Base-by-base conservation (phyloP, 2,888 invertebrate species). In the Calliopum simillimum region DNA sequence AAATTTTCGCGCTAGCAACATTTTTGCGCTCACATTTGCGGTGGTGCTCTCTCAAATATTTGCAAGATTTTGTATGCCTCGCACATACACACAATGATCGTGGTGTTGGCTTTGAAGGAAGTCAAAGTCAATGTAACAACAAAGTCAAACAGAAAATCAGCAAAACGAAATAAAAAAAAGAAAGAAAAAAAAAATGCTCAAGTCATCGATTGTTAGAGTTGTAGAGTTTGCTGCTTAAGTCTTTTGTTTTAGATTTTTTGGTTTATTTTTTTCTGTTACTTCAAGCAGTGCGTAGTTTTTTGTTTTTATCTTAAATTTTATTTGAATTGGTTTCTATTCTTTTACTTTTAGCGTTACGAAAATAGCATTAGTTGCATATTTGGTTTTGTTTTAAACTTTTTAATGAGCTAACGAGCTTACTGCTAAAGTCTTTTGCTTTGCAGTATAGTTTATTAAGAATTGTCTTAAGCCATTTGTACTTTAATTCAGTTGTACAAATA, bases 51-150 rank as follows among this genome's bases (percentile, higher is more conserved):
- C 51, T 68, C 61, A 33, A 33, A 33, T 33, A 33, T 61, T n/a
- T 61, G 49, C 51, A 25, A 3, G 33, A 33, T 8, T 33, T 33
- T 33, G 49, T 19, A 49, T 49, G 49, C n/a, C 19, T 49, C n/a
- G 16, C 19, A 49, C 49, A 21, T 23, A 43, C 44, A 62, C 46
- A 46, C 47, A 63, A 43, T n/a, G 33, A 66, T 25, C 46, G 16
- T 47, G 56, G 46, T 56, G 44, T 51, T 61, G 59, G 46, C 66
- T 56, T 51, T 61, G 59, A 68, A 68, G n/a, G 53, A 59, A 66
- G 58, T 56, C 66, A 66, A 66, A 66, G 58, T 66, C 55, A 66
- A 66, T 47, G 58, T 14, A n/a, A 51, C 33, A 41, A 19, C 44
- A 21, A 56, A 55, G 33, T 25, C 46, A 21, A 53, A 6, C 19